Base-by-base conservation (phyloP, 2,888 invertebrate genomes). In the Pseudeuparius sepicola region DNA sequence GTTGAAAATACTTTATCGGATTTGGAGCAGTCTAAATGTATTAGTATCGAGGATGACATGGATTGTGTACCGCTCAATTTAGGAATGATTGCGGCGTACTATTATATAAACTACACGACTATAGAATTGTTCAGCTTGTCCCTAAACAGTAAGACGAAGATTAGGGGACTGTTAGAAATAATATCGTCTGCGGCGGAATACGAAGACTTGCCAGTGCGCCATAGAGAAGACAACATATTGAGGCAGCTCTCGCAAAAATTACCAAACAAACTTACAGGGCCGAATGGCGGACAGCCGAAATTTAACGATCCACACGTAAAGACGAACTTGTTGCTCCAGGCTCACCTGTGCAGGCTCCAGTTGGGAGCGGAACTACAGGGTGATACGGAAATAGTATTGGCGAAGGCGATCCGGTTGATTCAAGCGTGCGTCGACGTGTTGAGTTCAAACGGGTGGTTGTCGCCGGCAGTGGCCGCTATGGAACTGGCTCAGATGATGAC, bases 21-120 rank as follows among this genome's bases (percentile, higher is more conserved):
- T 61, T 66, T 97, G 53, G 93, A 96, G 57, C 90, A 93, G 60
- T 89, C 93, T 1, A 94, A 94, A 57, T 98, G 98, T 60, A 94
- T 99, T 49, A 86, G 89, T 31, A 77, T 99, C 4, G 96, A 97
- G 59, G 97, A 98, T 48, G 97, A 98, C 50, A 90, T 98, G 83
- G 96, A 98, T 59, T 87, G 90, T 1, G 73, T 89, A 39, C 94
- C 98, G 0, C 71, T 98, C 18, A 99, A 99, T 69, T 67, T 99
- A 57, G 98, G 98, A 55, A 98, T 99, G 96, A 99, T 99, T 60
- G 97, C 98, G 0, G 94, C 97, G 0, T 99, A 99, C 65, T 99
- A 99, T 63, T 98, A 98, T 65, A 98, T 98, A 53, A 96, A 97
- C 63, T 98, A 99, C 54, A 94, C 96, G 0, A 99, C 98, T 0